phyloP scores from a whole-genome alignment of 2,797 vertebrate species.

The Antennarius maculatus region DNA sequence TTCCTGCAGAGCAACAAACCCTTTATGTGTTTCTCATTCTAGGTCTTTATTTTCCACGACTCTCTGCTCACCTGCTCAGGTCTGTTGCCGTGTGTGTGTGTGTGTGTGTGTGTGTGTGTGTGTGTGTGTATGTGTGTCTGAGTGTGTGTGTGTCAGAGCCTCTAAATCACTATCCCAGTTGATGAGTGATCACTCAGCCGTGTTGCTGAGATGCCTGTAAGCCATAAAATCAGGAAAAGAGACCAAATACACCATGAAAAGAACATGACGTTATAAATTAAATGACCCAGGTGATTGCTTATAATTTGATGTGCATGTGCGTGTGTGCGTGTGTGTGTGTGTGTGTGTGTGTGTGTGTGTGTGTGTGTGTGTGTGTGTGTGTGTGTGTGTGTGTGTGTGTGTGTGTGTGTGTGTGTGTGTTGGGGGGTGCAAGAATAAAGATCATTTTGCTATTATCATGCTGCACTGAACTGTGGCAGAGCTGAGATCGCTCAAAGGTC shows the following conservation, averaged over 20 bases:
- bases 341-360: too few relatives aligned
- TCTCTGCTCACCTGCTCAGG: constrained; percentile 16
- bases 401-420: background rate
- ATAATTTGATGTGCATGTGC: background rate
- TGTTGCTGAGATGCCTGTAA: constrained; percentile 19
- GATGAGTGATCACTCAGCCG: constrained; percentile 20
- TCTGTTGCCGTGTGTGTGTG: constrained; percentile 11
- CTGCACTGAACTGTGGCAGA: constrained; percentile 50
- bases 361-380: too few relatives aligned
- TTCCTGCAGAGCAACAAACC: background rate
- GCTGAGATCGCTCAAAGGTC: constrained; percentile 57
- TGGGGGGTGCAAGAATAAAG: constrained; percentile 13
- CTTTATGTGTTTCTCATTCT: constrained; percentile 19
- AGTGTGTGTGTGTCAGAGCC: constrained; percentile 2
- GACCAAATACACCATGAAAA: constrained; percentile 16
- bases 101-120: constrained; percentile 6
- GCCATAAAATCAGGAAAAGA: constrained; percentile 31
- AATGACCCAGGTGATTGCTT: constrained; percentile 25
- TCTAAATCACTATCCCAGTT: constrained; percentile 32
- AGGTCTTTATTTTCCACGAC: constrained; percentile 20
- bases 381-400: too few relatives aligned
- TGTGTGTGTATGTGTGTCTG: constrained; percentile 6
- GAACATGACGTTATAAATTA: constrained; percentile 19
- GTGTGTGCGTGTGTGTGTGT: background rate
- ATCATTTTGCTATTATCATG: constrained; percentile 60